These are phyloP conservation scores for Bubo bubo DNA, from an alignment of 2,113 vertebrate species.

Conservation along the genomic window DNA sequence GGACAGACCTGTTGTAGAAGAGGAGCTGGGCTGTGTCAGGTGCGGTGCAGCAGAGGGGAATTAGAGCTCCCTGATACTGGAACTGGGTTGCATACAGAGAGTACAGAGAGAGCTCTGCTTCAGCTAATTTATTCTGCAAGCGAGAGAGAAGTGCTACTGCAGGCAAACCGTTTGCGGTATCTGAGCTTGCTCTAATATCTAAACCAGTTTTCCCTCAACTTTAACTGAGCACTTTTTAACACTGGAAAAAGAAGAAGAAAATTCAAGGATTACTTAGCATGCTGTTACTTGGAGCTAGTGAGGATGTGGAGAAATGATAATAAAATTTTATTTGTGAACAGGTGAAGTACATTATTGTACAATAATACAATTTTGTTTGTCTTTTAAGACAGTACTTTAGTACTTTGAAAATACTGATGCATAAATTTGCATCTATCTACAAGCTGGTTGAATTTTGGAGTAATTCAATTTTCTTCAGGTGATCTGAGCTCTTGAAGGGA, in stretches of 20 bases:
- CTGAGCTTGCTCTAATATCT: not conserved
- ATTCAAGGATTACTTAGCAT: not conserved
- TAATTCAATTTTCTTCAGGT: not conserved
- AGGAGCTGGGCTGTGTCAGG: not conserved
- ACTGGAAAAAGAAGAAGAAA: not conserved
- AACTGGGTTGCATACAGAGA: accelerated
- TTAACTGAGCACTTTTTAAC: accelerated
- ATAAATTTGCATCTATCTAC: not conserved
- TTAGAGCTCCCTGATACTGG: not conserved
- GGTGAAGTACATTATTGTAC: not conserved
- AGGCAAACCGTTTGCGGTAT: accelerated
- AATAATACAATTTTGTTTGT: not conserved
- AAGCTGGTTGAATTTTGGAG: not conserved
- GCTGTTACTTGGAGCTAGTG: not conserved
- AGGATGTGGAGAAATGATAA: not conserved
- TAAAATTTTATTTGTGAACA: not conserved
- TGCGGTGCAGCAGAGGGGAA: not conserved
- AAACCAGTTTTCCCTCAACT: not conserved
- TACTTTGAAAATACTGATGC: not conserved
- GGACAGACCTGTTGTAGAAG: not conserved
- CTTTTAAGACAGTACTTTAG: not conserved
- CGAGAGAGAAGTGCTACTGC: not conserved
- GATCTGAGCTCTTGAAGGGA: not conserved
- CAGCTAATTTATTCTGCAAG: not conserved
- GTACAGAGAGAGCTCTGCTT: not conserved